Evolutionary conservation across 2,888 invertebrate genomes (phyloP), one percentile per base, ranked within the genome.

Genomic region (Clivina fossor): DNA sequence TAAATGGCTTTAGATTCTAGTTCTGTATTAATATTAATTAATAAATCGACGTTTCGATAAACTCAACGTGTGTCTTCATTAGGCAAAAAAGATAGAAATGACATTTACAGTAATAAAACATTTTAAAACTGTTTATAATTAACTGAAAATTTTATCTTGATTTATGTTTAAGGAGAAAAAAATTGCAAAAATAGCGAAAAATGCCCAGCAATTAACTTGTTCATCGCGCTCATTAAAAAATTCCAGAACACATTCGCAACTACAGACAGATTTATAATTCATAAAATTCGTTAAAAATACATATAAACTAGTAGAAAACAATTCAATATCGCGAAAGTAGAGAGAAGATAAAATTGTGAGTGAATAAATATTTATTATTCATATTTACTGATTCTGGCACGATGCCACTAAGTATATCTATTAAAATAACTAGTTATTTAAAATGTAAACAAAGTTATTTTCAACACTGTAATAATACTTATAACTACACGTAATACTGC

Each of bases 301-400:
- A 26, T 44, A 37, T 5, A 40, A 40, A 38, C 5, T 9, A 32
- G 9, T 13, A 33, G 44, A 53, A 44, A 35, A 33, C 37, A 35
- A 47, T 43, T 44, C 53, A 35, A 35, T 44, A 47, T 19, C 33
- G 26, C 37, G 37, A 35, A 43, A 44, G 41, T 41, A 41, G 41
- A 53, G 26, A 37, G 37, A 35, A 43, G 53, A 50, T 41, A 41
- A 50, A 53, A 53, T n/a, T 44, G 24, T 53, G 37, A 53, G 35
- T 24, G 53, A 53, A 53, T 53, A 53, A 53, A 53, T 53, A 53
- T 53, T 53, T 53, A 53, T 53, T 43, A 32, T 44, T n/a, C n/a
- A 53, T 24, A 44, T 53, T 53, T 44, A 53, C 44, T 35, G 35
- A 26, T 18, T 16, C 22, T 53, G 53, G 53, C 53, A 35, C 4